Evolutionary conservation across 2,113 vertebrate genomes (phyloP), one percentile per base, ranked within the genome.

Genomic region (Promerops cafer): DNA sequence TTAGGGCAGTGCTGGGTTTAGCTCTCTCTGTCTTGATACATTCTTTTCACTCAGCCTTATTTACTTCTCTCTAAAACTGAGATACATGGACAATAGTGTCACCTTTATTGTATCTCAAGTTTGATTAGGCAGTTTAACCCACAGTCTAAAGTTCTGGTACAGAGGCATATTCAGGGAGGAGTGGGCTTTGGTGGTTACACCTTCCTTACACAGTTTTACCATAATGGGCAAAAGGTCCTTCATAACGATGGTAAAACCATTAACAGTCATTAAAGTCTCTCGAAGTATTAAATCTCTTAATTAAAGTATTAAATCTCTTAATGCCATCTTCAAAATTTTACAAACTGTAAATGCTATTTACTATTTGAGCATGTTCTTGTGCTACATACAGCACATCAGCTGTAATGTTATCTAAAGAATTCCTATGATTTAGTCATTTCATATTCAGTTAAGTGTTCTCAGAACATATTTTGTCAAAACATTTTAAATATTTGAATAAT

Each of bases 401-500:
- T 72, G 24, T 42, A 75, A 81, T 54, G 20, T 60, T 61, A 64
- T 47, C 49, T 45, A 21, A 90, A 84, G 35, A 49, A 68, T 28
- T 88, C 33, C 9, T 40, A n/a, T 91, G 33, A 71, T 89, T 83
- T 90, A 90, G 56, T 75, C 28, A 76, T 74, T 81, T 95, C 64
- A 75, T 87, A 49, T 81, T 89, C 80, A 64, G 35, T 74, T 92
- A 90, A 81, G 10, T 57, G 44, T 89, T 91, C 77, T 78, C 44
- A 66, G 77, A 94, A 84, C 10, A 17, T 57, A 56, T 37, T 56
- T 54, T 96, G 83, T 94, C 94, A 96, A 94, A 94, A 82, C 57
- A 79, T 79, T 89, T 95, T 72, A 93, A 94, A 82, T 95, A 87
- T 71, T 93, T 91, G 65, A 76, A 57, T 85, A 71, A 94, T 82